Evolutionary conservation across 2,888 invertebrate species (phyloP), one percentile per base, ranked within the genome.

Genomic region (Parelbella ahira): DNA sequence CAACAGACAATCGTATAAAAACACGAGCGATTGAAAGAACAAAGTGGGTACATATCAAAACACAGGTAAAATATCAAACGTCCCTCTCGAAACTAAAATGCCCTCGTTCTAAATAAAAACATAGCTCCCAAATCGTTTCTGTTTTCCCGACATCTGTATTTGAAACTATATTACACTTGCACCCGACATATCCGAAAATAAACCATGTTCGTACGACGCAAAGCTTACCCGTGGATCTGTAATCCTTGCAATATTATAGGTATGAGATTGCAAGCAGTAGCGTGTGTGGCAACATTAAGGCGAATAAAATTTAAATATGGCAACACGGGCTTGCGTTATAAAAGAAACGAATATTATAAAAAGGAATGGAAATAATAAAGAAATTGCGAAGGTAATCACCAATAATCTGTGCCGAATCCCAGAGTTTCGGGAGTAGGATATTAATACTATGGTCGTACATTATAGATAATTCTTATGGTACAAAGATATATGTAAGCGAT

Each of bases 271-370:
- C 77, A 69, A 73, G 72, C 71, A 75, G 69, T 71, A 68, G 71
- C 75, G 80, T 78, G 77, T 83, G 82, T 81, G 84, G 83, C 70
- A 74, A 83, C 83, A 83, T 84, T 86, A 84, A 83, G 83, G 80
- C 75, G 67, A 79, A 84, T 83, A 84, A 84, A 83, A 86, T 84
- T 86, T 84, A 86, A 86, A 86, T 86, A 86, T 79, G 78, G 83
- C 77, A 76, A 77, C 83, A 81, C 69, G 61, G 63, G 72, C 62
- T 58, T 53, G 58, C 59, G 80, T 73, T 72, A 78, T 81, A 78
- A 81, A 81, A 68, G 70, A 68, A 78, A 65, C 64, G 68, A 72
- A 81, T 75, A 76, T 79, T 77, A 78, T 73, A 71, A 75, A 71
- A 70, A 68, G 61, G 58, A 65, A 71, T 71, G 63, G 63, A 56